Conservation (phyloP, 2,797 vertebrate genomes). For the Pteropus rufus region DNA sequence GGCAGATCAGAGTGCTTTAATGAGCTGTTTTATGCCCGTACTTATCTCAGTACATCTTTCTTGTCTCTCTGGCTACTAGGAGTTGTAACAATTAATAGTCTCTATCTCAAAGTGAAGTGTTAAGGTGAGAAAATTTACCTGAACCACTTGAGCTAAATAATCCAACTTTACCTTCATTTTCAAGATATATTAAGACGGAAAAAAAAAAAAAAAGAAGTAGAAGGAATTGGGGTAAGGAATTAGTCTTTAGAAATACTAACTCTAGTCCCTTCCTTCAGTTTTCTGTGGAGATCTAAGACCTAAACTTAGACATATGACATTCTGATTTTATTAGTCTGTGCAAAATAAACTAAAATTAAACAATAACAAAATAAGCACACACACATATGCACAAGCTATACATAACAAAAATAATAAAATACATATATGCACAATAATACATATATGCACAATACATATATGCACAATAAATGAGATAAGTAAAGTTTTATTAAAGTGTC, state of each 20-base stretch:
- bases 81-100: constrained; percentile 31
- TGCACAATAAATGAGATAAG: neutral
- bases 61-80: neutral
- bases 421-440: neutral
- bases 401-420: neutral
- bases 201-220: neutral
- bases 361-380: neutral
- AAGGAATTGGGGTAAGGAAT: neutral
- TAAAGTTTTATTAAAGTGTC: neutral
- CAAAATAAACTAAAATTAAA: neutral
- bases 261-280: neutral
- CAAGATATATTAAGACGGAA: neutral
- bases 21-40: neutral
- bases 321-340: neutral
- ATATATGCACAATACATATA: too few species aligned
- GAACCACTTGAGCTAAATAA: neutral
- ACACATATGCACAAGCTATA: too few species aligned
- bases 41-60: neutral
- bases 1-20: neutral
- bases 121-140: constrained; percentile 18
- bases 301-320: neutral
- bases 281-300: neutral
- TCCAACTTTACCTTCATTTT: neutral
- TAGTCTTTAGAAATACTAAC: neutral
- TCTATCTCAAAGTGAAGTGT: neutral